Conservation (phyloP, 2,113 vertebrate genomes). For the Pelecanus crispus region DNA sequence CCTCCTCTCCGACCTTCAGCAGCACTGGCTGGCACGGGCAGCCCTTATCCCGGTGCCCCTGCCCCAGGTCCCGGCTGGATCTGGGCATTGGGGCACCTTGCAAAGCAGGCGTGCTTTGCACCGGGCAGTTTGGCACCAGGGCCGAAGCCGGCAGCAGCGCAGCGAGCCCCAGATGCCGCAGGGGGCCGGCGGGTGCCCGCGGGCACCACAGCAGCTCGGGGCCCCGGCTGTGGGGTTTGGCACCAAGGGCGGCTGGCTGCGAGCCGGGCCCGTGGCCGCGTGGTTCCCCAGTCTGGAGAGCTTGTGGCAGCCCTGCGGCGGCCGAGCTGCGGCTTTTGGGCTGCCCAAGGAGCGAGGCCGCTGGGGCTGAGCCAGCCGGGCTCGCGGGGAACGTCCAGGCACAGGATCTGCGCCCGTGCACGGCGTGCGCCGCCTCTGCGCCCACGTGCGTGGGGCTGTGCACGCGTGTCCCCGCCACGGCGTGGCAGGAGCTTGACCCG, state of each 20-base stretch:
- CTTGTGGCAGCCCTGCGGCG: rapidly evolving
- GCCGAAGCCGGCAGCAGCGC: not conserved
- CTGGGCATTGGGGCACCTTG: rapidly evolving
- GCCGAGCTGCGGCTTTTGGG: not conserved
- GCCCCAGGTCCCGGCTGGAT: not conserved
- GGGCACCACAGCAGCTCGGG: rapidly evolving
- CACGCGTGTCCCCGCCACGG: rapidly evolving
- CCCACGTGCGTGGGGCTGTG: rapidly evolving
- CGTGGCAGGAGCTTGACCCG: not conserved
- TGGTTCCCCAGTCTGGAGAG: rapidly evolving
- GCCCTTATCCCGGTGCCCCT: rapidly evolving
- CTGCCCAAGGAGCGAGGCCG: not conserved
- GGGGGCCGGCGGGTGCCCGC: not conserved
- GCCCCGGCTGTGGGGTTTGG: not conserved
- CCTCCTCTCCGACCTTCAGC: not conserved
- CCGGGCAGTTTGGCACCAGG: too few species aligned
- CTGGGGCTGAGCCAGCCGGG: not conserved
- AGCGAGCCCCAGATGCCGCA: rapidly evolving
- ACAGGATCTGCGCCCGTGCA: not conserved
- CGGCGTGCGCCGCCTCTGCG: not conserved
- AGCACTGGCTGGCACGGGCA: rapidly evolving
- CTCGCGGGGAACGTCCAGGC: rapidly evolving
- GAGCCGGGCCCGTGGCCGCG: rapidly evolving
- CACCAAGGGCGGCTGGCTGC: not conserved
- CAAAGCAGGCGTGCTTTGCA: not conserved